These are phyloP conservation scores for Drosophila stalkeri DNA, from an alignment of 2,888 invertebrate species.

Conservation along the genomic window DNA sequence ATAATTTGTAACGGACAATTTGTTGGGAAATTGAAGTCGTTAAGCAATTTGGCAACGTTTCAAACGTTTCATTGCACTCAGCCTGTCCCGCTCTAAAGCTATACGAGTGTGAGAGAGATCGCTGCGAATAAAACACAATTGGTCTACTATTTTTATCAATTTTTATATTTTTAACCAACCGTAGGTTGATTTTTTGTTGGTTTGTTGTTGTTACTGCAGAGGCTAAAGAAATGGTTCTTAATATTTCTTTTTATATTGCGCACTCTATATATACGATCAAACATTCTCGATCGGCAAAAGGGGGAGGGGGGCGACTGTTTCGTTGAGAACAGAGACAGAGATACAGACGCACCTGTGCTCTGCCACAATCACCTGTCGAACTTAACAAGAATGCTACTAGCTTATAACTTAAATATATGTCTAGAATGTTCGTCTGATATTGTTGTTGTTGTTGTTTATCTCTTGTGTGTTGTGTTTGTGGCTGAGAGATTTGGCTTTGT, in stretches of 20 bases:
- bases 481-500: constrained; percentile 19
- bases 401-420: constrained; percentile 43
- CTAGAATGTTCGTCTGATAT: constrained; percentile 27
- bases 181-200: constrained; percentile 72
- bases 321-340: constrained; percentile 12
- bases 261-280: constrained; percentile 24
- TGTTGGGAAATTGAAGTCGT: neutral
- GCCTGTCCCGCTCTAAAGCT: neutral
- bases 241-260: constrained; percentile 22
- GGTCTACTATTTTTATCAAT: constrained; percentile 83
- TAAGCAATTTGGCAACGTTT: too few relatives aligned
- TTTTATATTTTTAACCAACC: constrained; percentile 82
- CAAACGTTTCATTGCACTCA: neutral
- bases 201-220: constrained; percentile 67
- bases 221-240: constrained; percentile 36
- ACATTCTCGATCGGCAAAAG: constrained; percentile 28
- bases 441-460: constrained; percentile 21
- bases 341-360: neutral
- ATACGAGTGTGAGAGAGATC: neutral
- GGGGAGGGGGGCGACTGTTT: constrained; percentile 6
- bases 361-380: constrained; percentile 28
- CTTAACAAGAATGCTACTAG: constrained; percentile 46
- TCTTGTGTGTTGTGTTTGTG: constrained; percentile 15
- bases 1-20: neutral
- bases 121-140: constrained; percentile 46